Percentiles rank a stretch among this genome's conserved stretches.
phyloP scores from a whole-genome alignment of 2,888 invertebrate genomes.

The Nebria salina region DNA sequence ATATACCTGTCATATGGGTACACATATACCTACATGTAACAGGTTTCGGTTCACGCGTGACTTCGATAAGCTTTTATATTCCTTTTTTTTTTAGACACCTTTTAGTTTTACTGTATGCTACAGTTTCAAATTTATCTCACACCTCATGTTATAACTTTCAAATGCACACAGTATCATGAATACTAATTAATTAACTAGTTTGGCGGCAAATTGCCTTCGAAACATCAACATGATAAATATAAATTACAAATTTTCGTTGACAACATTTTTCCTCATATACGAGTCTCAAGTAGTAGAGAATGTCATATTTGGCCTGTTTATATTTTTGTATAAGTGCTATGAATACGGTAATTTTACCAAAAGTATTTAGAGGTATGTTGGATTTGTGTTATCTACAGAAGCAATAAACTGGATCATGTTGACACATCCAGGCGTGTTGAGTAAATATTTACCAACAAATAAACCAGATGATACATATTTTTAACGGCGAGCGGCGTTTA shows the following conservation, averaged over 20 bases:
- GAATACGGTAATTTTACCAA: not conserved
- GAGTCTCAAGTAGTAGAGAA: no score
- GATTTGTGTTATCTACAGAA: not conserved
- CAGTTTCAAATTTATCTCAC: not conserved
- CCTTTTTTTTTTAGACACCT: not conserved
- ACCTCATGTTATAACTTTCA: not conserved
- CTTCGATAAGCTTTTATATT: not conserved
- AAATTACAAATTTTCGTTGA: no score
- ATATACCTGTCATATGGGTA: not conserved
- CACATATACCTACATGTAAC: not conserved
- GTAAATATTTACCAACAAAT: not conserved
- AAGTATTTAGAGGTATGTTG: not conserved
- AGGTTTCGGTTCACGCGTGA: not conserved
- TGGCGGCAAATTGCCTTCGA: no score
- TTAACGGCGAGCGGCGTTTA: no score
- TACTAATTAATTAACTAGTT: not conserved
- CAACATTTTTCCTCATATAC: no score
- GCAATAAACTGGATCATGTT: not conserved
- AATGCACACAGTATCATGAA: no score
- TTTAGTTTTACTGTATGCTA: not conserved
- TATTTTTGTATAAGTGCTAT: no score
- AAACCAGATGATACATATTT: not conserved
- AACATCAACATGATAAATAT: no score
- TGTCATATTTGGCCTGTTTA: no score
- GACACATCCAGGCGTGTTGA: not conserved